Evolutionary conservation across 2,888 invertebrate species (phyloP), one percentile per base, ranked within the genome.

Genomic region (Philaethria dido): DNA sequence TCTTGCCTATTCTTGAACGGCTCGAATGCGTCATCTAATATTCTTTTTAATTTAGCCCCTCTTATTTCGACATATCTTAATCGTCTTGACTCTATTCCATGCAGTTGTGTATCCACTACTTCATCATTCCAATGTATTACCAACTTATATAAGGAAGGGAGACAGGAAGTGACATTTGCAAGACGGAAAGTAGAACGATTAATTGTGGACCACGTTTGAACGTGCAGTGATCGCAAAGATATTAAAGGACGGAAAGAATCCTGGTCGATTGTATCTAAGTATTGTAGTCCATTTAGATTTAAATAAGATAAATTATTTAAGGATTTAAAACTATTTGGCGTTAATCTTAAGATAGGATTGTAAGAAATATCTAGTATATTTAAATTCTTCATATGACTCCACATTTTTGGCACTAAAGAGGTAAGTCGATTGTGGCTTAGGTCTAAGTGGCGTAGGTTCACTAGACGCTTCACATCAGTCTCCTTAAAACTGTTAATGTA

Each of bases 31-130:
- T 96, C 95, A 20, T 95, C 94, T n/a, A 95, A 94, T 75, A 98
- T 95, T 71, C 93, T 93, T 77, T 94, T 95, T 73, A 98, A 93
- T 79, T 94, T 95, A 64, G 88, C 87, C 25, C 98, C 98, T 69
- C 95, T 96, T 70, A 98, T 95, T 81, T 97, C 97, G 52, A 98
- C 86, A 77, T 96, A 95, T 66, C 96, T 94, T 52, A 98, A 93
- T 82, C 97, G 97, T 48, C 95, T 95, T 57, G 96, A 95, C 73
- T 97, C 96, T 42, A 95, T 93, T 75, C 96, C 95, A 71, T 95
- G 94, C 67, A 98, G 91, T 81, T 97, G 97, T 71, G 95, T 94
- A 29, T 95, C 95, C 75, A 98, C 93, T 45, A 93, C 89, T 20
- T 94, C 92, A 78, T 97, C 97, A 69, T 95, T 94, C 78, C 97